These are phyloP conservation scores for Andrena trimmerana DNA, from an alignment of 2,888 invertebrate genomes.

Conservation along the genomic window DNA sequence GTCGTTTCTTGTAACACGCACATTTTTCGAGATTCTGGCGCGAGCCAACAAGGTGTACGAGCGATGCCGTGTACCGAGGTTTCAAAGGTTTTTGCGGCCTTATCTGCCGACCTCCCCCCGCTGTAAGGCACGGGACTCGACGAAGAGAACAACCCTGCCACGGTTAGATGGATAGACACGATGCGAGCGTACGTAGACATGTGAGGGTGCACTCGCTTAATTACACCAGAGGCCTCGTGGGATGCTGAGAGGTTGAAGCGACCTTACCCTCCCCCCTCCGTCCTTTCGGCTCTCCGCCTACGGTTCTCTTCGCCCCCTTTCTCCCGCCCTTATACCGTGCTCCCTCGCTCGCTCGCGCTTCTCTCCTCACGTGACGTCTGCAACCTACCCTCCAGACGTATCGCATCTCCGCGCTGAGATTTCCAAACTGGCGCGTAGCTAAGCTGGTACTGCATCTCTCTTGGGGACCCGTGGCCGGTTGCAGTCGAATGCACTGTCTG, in stretches of 20 bases:
- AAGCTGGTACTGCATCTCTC: conserved; percentile 75
- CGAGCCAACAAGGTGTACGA: conserved; percentile 60
- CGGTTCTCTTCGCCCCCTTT: conserved; percentile 60
- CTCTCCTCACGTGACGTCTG: conserved; percentile 69
- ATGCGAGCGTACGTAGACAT: conserved; percentile 83
- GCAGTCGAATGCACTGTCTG: conserved; percentile 77
- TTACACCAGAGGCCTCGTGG: conserved; percentile 84
- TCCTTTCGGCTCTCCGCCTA: conserved; percentile 67
- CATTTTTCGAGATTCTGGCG: conserved; percentile 59
- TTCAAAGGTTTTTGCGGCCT: conserved; percentile 79
- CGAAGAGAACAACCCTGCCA: conserved; percentile 76
- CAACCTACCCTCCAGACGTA: conserved; percentile 75
- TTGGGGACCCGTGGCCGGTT: conserved; percentile 75
- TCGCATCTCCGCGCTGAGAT: conserved; percentile 80
- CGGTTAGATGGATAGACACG: conserved; percentile 82
- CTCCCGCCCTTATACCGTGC: conserved; percentile 53
- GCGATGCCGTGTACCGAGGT: conserved; percentile 63
- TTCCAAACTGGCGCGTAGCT: conserved; percentile 78
- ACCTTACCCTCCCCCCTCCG: conserved; percentile 74
- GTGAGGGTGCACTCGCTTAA: conserved; percentile 85
- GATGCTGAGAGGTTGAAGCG: conserved; percentile 82
- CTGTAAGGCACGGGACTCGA: conserved; percentile 60
- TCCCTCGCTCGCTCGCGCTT: conserved; percentile 37
- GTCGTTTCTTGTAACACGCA: conserved; percentile 43
- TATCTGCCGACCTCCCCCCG: conserved; percentile 73